Evolutionary conservation across 92 coral and sea anemone species (phyloP).

Genomic region (Actinernus sp.): DNA sequence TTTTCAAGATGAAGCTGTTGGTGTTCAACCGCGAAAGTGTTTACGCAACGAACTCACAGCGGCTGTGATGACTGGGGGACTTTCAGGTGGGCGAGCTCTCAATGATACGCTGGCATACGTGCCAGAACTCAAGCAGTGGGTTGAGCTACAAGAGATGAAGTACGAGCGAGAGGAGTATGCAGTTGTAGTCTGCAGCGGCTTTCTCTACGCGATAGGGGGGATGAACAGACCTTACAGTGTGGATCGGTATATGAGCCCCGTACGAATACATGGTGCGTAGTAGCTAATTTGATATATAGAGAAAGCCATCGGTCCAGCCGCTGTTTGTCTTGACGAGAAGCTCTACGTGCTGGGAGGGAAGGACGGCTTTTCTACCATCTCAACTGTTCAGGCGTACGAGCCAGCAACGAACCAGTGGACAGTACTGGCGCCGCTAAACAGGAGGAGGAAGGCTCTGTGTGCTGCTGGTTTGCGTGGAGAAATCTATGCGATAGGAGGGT

Average conservation of each 20-base stretch:
- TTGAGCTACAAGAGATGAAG: constrained; percentile 44
- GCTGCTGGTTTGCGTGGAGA: constrained; percentile 59
- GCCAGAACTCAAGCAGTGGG: constrained; percentile 39
- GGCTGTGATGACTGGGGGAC: constrained; percentile 57
- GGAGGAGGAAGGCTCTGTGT: constrained; percentile 71
- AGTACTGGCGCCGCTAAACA: constrained; percentile 49
- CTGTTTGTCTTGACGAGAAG: constrained; percentile 55
- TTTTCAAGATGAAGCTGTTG: background rate
- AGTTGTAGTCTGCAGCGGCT: constrained; percentile 45
- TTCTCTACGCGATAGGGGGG: constrained; percentile 64
- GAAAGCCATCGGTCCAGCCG: constrained; percentile 49
- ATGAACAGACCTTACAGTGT: constrained; percentile 35
- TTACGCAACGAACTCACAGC: constrained; percentile 30
- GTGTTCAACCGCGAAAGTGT: constrained; percentile 48
- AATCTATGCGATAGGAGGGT: constrained; percentile 83
- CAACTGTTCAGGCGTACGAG: constrained; percentile 66
- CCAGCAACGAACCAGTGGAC: constrained; percentile 50
- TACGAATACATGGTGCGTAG: constrained; percentile 49
- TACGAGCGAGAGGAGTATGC: constrained; percentile 67
- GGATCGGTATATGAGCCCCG: constrained; percentile 62
- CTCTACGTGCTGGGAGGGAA: constrained; percentile 78
- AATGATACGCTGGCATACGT: constrained; percentile 28
- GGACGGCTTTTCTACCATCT: constrained; percentile 50
- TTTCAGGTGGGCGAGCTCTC: constrained; percentile 42
- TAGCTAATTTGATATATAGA: constrained; percentile 45